phyloP scores from a whole-genome alignment of 2,888 invertebrate species.

The Sphaerophoria rueppellii region DNA sequence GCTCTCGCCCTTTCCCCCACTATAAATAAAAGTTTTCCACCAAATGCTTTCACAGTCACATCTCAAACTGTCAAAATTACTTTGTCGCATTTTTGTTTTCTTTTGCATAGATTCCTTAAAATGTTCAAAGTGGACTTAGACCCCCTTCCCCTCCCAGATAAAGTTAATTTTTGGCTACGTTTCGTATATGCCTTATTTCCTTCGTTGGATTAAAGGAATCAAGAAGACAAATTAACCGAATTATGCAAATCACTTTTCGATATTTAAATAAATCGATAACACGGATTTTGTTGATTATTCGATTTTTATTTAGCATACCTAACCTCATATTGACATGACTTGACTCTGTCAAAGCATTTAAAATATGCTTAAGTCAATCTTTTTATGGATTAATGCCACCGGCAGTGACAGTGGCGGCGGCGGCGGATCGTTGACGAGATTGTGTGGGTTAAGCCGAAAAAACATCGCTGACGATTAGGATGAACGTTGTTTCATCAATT shows the following conservation, averaged over 20 bases:
- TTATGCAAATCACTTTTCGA: slow-evolving; percentile 70
- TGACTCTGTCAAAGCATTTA: slow-evolving; percentile 5
- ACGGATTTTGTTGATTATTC: not conserved
- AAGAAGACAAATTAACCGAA: slow-evolving; percentile 36
- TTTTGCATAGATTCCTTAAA: no score
- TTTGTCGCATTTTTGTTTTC: no score
- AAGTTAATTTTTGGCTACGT: not conserved
- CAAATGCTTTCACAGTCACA: no score
- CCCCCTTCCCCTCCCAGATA: not conserved
- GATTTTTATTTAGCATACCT: slow-evolving; percentile 38
- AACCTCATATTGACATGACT: slow-evolving; percentile 20
- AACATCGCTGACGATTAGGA: slow-evolving; percentile 59
- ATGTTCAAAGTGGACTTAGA: not conserved
- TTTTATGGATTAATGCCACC: slow-evolving; percentile 72
- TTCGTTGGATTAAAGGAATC: slow-evolving; percentile 24
- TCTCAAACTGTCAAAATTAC: no score
- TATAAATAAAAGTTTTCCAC: no score
- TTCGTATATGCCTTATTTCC: not conserved
- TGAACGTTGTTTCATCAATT: slow-evolving; percentile 58
- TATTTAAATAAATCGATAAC: slow-evolving; percentile 62
- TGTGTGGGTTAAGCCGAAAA: slow-evolving; percentile 60
- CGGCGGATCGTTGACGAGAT: not conserved
- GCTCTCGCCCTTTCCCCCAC: no score
- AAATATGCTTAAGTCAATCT: slow-evolving; percentile 37
- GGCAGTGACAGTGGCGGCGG: slow-evolving; percentile 39